Conservation (phyloP, 1,140 invertebrate genomes). For the Palaemon carinicauda region DNA sequence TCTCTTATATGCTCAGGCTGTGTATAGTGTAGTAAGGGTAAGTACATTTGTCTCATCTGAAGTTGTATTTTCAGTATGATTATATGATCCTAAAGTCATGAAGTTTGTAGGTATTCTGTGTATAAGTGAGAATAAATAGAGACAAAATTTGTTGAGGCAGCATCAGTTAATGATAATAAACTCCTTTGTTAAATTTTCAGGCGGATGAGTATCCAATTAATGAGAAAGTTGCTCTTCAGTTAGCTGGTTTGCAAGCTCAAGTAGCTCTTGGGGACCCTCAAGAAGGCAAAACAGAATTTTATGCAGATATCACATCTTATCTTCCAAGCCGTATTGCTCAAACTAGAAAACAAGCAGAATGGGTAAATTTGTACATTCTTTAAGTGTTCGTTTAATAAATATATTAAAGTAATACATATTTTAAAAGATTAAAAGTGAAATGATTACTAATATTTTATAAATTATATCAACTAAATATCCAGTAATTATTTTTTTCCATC, state of each 20-base stretch:
- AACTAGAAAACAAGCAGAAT: slow-evolving; percentile 74
- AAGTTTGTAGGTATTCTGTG: neutral
- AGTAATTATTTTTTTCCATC: no score
- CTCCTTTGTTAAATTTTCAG: slow-evolving; percentile 67
- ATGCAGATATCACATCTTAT: slow-evolving; percentile 82
- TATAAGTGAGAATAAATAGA: no score
- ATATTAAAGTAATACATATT: no score
- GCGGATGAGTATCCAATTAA: slow-evolving; percentile 94
- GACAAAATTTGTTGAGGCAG: neutral
- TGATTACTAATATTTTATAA: no score
- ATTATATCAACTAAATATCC: no score
- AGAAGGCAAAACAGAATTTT: slow-evolving; percentile 76
- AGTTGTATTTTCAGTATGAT: no score
- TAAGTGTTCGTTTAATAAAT: no score
- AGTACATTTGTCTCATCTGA: slow-evolving; percentile 57
- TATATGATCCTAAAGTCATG: no score
- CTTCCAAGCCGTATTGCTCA: slow-evolving; percentile 81
- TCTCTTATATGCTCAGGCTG: slow-evolving; percentile 93
- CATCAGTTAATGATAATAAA: neutral
- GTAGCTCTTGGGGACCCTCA: slow-evolving; percentile 87
- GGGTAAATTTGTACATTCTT: slow-evolving; percentile 68
- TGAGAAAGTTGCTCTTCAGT: slow-evolving; percentile 91
- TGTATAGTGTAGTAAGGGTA: slow-evolving; percentile 93
- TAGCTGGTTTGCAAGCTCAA: slow-evolving; percentile 93
- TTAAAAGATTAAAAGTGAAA: no score